Conservation (phyloP, 2,888 invertebrate genomes). For the Villa cingulata region DNA sequence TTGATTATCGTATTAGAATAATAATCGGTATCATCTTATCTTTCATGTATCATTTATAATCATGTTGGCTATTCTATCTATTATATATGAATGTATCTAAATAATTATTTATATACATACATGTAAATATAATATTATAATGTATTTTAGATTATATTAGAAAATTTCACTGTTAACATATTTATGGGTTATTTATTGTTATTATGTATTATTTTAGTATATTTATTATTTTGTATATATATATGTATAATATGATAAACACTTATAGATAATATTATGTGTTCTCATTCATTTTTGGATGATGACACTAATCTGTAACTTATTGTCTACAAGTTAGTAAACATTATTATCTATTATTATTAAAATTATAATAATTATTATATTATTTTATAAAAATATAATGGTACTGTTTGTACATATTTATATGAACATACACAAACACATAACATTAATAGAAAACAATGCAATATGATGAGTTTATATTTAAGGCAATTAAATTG, state of each 20-base stretch:
- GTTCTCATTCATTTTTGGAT: constrained; percentile 5
- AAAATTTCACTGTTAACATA: background rate
- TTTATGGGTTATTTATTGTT: too few relatives aligned
- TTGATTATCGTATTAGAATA: background rate
- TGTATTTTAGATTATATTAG: background rate
- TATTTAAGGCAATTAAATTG: background rate
- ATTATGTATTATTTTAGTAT: background rate
- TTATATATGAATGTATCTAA: too few relatives aligned
- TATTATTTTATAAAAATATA: too few relatives aligned
- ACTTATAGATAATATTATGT: constrained; percentile 1
- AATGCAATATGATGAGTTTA: background rate
- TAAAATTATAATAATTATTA: too few relatives aligned
- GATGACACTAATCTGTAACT: constrained; percentile 5
- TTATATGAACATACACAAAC: too few relatives aligned
- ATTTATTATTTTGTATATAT: too few relatives aligned
- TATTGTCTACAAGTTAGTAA: constrained; percentile 7
- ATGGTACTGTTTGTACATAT: too few relatives aligned
- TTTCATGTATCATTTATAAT: background rate
- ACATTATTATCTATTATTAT: background rate
- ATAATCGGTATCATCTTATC: background rate
- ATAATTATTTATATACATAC: too few relatives aligned
- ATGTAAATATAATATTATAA: too few relatives aligned
- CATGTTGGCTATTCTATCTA: too few relatives aligned
- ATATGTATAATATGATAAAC: too few relatives aligned
- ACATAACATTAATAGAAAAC: too few relatives aligned